These are phyloP conservation scores for Fabriciana adippe DNA, from an alignment of 2,888 invertebrate species.

Conservation along the genomic window DNA sequence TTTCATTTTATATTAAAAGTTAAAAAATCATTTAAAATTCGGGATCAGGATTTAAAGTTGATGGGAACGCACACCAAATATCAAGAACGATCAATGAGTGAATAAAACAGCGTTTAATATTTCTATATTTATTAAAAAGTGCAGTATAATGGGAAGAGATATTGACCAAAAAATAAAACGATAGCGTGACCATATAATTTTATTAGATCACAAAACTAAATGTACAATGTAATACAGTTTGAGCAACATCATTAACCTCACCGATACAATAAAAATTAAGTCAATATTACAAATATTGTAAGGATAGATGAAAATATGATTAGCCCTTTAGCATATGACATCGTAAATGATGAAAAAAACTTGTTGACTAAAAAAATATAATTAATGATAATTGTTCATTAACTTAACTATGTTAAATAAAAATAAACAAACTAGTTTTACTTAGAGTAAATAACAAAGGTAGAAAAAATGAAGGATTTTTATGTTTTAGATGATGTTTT, in stretches of 20 bases:
- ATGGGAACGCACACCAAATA: too few relatives aligned
- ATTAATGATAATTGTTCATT: background rate
- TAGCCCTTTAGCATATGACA: background rate
- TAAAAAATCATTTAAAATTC: too few relatives aligned
- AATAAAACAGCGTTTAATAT: conserved; percentile 10
- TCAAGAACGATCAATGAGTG: background rate
- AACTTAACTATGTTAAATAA: too few relatives aligned
- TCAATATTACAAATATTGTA: too few relatives aligned
- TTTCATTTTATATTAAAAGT: too few relatives aligned
- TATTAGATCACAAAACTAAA: conserved; percentile 78
- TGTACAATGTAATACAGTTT: conserved; percentile 71
- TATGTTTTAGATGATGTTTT: too few relatives aligned
- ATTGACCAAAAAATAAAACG: conserved; percentile 32
- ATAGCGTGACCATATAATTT: conserved; percentile 58
- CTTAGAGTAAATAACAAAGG: too few relatives aligned
- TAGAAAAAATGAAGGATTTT: too few relatives aligned
- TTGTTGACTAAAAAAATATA: background rate
- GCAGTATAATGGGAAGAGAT: background rate
- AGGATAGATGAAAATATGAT: conserved; percentile 4
- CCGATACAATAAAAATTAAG: conserved; percentile 46
- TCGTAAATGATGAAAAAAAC: background rate
- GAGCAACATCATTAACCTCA: conserved; percentile 75
- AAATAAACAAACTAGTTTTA: too few relatives aligned
- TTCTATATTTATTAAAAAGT: background rate
- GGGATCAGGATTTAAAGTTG: too few relatives aligned